Percentiles rank a stretch among this genome's conserved stretches.
Evolutionary conservation across 2,797 vertebrate species (phyloP).

Genomic region (Takifugu ocellatus): DNA sequence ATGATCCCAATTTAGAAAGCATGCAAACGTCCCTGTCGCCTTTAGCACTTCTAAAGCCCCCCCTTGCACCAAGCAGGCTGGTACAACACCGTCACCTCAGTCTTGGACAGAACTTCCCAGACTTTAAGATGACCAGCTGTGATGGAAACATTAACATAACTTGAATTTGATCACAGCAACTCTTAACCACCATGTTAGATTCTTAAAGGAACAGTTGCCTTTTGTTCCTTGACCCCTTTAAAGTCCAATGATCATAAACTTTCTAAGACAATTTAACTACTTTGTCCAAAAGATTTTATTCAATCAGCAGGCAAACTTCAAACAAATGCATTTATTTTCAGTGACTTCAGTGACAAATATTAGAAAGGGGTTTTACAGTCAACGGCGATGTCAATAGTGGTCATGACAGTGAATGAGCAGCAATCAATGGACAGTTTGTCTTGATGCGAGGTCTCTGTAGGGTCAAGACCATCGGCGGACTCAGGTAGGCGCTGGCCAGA

Average conservation of each 20-base stretch:
- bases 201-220: no score
- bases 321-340: conserved; percentile 27
- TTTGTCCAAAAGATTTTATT: conserved; percentile 28
- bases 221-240: no score
- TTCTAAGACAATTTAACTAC: not conserved
- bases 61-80: not conserved
- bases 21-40: conserved; percentile 4
- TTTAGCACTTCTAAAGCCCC: conserved; percentile 12
- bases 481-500: conserved; percentile 10
- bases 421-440: conserved; percentile 1
- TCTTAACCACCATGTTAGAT: no score
- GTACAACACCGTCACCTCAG: conserved; percentile 32
- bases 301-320: conserved; percentile 21
- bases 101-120: not conserved
- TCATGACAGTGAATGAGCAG: not conserved
- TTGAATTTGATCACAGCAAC: not conserved
- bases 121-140: no score
- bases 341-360: conserved; percentile 26
- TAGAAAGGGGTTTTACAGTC: conserved; percentile 27
- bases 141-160: no score
- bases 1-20: conserved; percentile 63
- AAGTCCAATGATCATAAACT: no score
- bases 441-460: conserved; percentile 8
- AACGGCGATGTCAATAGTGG: conserved; percentile 41
- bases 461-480: conserved; percentile 1